These are phyloP conservation scores for Phrynocephalus guinanensis DNA, from an alignment of 2,797 vertebrate species.

Conservation along the genomic window DNA sequence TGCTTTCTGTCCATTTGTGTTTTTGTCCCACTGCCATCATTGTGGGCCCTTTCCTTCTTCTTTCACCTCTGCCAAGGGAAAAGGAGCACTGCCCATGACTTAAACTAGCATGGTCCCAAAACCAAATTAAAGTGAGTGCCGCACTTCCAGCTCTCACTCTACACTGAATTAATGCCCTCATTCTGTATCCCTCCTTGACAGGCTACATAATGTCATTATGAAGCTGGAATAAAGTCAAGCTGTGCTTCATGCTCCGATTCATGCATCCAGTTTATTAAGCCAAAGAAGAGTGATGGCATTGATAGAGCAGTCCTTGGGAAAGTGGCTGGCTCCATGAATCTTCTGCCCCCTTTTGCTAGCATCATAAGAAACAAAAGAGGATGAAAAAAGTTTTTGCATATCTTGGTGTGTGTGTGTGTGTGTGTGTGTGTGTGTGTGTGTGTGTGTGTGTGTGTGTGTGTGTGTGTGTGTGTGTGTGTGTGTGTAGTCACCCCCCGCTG, in stretches of 20 bases:
- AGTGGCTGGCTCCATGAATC: not conserved
- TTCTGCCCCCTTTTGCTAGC: not conserved
- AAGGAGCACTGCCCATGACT: not conserved
- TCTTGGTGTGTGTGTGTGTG: too few species aligned
- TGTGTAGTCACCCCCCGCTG: too few species aligned
- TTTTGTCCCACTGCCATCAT: not conserved
- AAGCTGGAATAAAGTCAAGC: not conserved
- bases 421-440: too few species aligned
- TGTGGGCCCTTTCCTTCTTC: not conserved
- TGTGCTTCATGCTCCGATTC: not conserved
- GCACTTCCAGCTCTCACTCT: not conserved
- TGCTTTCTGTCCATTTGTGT: not conserved
- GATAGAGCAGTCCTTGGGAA: not conserved
- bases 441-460: too few species aligned
- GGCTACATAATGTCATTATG: not conserved
- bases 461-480: too few species aligned
- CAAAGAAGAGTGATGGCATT: not conserved
- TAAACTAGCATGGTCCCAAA: not conserved
- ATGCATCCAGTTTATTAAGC: not conserved
- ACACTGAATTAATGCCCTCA: not conserved
- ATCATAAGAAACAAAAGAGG: too few species aligned
- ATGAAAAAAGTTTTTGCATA: too few species aligned
- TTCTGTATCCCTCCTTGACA: not conserved
- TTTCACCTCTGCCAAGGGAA: not conserved
- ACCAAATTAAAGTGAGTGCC: not conserved